Evolutionary conservation across 2,797 vertebrate species (phyloP).

Genomic region (Bovichtus variegatus): DNA sequence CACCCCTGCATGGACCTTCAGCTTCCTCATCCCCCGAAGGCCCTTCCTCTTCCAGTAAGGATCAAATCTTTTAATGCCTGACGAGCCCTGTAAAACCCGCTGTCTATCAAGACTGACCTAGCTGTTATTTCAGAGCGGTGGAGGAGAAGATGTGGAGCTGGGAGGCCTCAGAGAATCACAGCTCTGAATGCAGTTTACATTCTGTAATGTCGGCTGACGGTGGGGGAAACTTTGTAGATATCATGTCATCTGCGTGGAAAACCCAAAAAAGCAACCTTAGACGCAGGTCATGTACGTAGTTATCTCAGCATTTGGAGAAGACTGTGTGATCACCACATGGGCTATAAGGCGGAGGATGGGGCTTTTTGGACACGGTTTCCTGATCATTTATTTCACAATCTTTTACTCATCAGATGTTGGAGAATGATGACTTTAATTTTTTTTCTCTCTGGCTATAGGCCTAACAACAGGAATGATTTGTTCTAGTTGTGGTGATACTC

Average conservation of each 20-base stretch:
- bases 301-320: constrained; percentile 1
- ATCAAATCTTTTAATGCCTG: constrained; percentile 84
- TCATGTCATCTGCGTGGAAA: constrained; percentile 60
- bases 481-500: no score
- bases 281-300: background rate
- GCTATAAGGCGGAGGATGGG: background rate
- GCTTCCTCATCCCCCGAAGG: constrained; percentile 27
- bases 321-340: background rate
- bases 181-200: constrained; percentile 68
- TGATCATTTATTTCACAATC: background rate
- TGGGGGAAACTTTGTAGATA: constrained; percentile 37
- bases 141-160: constrained; percentile 59
- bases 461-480: no score
- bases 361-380: no score
- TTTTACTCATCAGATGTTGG: background rate
- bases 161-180: constrained; percentile 37
- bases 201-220: constrained; percentile 16
- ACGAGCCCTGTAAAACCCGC: constrained; percentile 69
- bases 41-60: constrained; percentile 59
- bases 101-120: constrained; percentile 63
- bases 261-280: constrained; percentile 46
- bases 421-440: background rate
- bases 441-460: background rate
- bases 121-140: constrained; percentile 62
- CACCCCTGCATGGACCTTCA: background rate